These are phyloP conservation scores for Polypterus bichir DNA, from an alignment of 2,113 vertebrate genomes.

Conservation along the genomic window DNA sequence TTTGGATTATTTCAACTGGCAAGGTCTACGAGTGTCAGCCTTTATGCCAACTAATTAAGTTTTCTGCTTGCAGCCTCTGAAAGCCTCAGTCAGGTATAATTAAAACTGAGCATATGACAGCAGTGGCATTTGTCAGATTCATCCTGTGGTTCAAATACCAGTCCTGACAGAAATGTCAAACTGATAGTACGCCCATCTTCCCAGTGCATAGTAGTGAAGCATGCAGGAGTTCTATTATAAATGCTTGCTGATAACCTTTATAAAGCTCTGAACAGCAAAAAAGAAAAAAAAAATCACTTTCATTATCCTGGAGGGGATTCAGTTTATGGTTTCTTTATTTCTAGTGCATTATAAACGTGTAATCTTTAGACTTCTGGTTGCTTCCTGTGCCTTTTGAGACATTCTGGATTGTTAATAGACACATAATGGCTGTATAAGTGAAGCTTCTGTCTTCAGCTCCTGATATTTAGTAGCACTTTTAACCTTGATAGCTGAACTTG, in stretches of 20 bases:
- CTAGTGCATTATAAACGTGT: slow-evolving; percentile 25
- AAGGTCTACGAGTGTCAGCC: slow-evolving; percentile 28
- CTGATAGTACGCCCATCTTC: slow-evolving; percentile 59
- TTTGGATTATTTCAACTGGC: slow-evolving; percentile 35
- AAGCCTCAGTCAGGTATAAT: slow-evolving; percentile 76
- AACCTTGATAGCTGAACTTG: too few relatives aligned
- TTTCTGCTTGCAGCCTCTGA: slow-evolving; percentile 57
- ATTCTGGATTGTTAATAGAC: slow-evolving; percentile 22
- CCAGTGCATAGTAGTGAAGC: slow-evolving; percentile 31
- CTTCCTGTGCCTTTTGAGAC: slow-evolving; percentile 17
- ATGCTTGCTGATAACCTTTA: slow-evolving; percentile 80
- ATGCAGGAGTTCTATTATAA: slow-evolving; percentile 51
- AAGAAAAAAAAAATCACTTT: slow-evolving; percentile 46
- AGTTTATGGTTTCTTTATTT: slow-evolving; percentile 35
- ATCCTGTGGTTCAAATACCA: slow-evolving; percentile 83
- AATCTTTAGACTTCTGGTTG: slow-evolving; percentile 16
- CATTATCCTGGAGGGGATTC: slow-evolving; percentile 40
- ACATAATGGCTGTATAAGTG: slow-evolving; percentile 22
- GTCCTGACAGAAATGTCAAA: slow-evolving; percentile 91
- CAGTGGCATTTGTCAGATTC: slow-evolving; percentile 85
- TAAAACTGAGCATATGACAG: slow-evolving; percentile 84
- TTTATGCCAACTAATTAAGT: slow-evolving; percentile 74
- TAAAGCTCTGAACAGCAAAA: slow-evolving; percentile 55
- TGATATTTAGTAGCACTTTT: slow-evolving; percentile 19
- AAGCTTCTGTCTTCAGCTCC: slow-evolving; percentile 22